phyloP scores from a whole-genome alignment of 2,888 invertebrate species.

The Tetropium fuscum region DNA sequence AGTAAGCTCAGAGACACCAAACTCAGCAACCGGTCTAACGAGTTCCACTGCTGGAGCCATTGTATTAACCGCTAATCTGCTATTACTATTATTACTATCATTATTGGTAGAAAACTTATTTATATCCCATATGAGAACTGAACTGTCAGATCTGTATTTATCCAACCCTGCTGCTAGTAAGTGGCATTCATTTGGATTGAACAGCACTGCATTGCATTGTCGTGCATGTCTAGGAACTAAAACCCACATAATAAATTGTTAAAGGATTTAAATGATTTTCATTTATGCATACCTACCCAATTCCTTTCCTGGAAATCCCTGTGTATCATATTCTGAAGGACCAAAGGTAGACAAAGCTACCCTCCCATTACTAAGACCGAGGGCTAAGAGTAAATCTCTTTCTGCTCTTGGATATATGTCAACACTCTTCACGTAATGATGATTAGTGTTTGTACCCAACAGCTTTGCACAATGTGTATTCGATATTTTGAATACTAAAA shows the following conservation, averaged over 20 bases:
- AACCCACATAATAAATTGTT: conserved; percentile 22
- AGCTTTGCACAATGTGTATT: conserved; percentile 77
- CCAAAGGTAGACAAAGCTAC: conserved; percentile 85
- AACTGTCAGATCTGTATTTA: conserved; percentile 89
- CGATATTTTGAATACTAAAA: conserved; percentile 76
- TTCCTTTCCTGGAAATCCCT: conserved; percentile 80
- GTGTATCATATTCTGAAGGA: conserved; percentile 71
- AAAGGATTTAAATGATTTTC: too few species aligned
- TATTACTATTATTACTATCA: conserved; percentile 50
- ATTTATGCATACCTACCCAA: conserved; percentile 70
- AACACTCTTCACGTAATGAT: conserved; percentile 87
- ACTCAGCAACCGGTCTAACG: conserved; percentile 76
- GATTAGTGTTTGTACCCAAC: conserved; percentile 78
- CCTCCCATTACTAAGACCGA: conserved; percentile 91
- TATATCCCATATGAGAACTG: conserved; percentile 92
- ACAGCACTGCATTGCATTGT: conserved; percentile 87
- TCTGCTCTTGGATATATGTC: conserved; percentile 86
- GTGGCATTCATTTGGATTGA: conserved; percentile 87
- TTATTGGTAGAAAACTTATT: conserved; percentile 63
- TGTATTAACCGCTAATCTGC: conserved; percentile 57
- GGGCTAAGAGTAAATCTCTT: conserved; percentile 84
- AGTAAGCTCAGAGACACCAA: conserved; percentile 86
- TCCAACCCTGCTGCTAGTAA: conserved; percentile 90
- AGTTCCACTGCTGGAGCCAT: conserved; percentile 67
- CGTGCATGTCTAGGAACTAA: conserved; percentile 86